Evolutionary conservation across 2,113 vertebrate genomes (phyloP).

Genomic region (Forbesichthys agassizii): DNA sequence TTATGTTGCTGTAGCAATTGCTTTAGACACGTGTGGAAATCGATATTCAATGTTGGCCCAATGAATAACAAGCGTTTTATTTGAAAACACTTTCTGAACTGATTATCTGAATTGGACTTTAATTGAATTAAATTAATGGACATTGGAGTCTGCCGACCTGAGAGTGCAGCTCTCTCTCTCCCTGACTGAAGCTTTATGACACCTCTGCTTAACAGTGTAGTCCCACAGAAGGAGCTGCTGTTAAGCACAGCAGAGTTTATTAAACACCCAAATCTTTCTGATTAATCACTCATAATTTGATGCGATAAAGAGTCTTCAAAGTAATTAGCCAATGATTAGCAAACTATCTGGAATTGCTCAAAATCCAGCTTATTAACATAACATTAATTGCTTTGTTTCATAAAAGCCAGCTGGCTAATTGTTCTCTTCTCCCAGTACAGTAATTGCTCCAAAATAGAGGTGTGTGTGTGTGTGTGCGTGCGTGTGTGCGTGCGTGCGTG

Average conservation of each 20-base stretch:
- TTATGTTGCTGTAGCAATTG: too few relatives aligned
- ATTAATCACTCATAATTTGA: constrained; percentile 65
- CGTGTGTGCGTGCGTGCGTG: constrained; percentile 1
- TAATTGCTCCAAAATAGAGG: constrained; percentile 59
- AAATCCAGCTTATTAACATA: constrained; percentile 75
- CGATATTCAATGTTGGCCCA: too few relatives aligned
- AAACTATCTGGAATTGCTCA: constrained; percentile 67
- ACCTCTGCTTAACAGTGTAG: background rate
- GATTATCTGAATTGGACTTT: too few relatives aligned
- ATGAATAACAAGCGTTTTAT: too few relatives aligned
- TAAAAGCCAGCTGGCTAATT: constrained; percentile 77
- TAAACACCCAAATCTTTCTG: constrained; percentile 60
- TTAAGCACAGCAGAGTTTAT: constrained; percentile 53
- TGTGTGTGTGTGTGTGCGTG: constrained; percentile 16
- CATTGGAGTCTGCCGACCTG: too few relatives aligned
- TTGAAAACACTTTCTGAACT: too few relatives aligned
- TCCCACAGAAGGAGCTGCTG: constrained; percentile 24
- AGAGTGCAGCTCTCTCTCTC: too few relatives aligned
- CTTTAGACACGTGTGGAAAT: too few relatives aligned
- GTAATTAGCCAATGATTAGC: constrained; percentile 75
- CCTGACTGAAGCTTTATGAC: background rate
- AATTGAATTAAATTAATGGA: too few relatives aligned
- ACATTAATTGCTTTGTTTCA: constrained; percentile 78
- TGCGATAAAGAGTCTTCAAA: constrained; percentile 51
- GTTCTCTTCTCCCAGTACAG: constrained; percentile 40